Evolutionary conservation across 1,140 invertebrate species (phyloP), one percentile per base, ranked within the genome.

Genomic region (Macrotrachela quadricornifera): DNA sequence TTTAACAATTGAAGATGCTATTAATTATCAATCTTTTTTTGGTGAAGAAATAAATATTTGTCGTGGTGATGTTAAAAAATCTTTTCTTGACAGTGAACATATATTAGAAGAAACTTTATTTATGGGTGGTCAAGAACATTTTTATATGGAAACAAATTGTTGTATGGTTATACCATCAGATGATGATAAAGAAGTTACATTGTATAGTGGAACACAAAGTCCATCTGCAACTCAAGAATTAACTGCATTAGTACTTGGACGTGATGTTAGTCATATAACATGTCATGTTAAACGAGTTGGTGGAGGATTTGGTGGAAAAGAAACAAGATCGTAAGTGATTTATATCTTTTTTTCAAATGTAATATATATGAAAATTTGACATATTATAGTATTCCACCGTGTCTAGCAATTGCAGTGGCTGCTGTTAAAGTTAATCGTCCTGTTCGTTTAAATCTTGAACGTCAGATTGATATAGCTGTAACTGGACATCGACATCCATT

Each of bases 301-400:
- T 10, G 90, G 90, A 41, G 90, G 85, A 38, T 95, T 95, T 71
- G 90, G 90, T 16, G 90, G 90, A 6, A 95, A 95, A 71, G 87
- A 94, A 67, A 81, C 81, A 0, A 73, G 82, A 46, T 70, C 74
- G 1, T 67, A 73, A 36, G 59, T 79, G 6, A 50, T 73, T 6
- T 60, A 69, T 30, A 2, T 30, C 21, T 30, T 30, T 30, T 30
- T 30, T 30, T 30, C 21, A 30, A 2, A 4, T 30, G n/a, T n/a
- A n/a, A n/a, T n/a, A 2, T 8, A 30, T 30, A 30, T 30, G 3
- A 8, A 4, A 4, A 4, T 8, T 30, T 30, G 21, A 30, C 8
- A 30, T n/a, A 30, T 30, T 30, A 4, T 8, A 30, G 21, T 30
- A 4, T 30, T 4, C 3, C 21, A 30, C 21, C 8, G 2, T 30